A percentile compares a stretch with the other conserved stretches of the same genome.
phyloP scores from a whole-genome alignment of 2,113 vertebrate species.

The Chauna torquata region DNA sequence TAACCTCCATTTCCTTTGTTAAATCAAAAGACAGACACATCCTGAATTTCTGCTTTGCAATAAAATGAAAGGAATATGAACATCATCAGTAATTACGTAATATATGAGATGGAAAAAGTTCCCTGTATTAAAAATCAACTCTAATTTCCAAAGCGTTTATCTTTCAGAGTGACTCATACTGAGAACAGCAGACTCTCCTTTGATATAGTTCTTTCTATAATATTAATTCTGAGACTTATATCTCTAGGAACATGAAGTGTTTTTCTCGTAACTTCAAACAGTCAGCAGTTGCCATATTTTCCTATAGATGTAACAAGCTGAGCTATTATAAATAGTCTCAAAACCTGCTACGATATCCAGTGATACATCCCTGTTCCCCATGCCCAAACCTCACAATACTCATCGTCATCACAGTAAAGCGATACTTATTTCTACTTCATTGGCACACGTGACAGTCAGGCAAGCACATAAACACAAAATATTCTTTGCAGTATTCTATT shows the following conservation, averaged over 20 bases:
- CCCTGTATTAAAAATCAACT: neutral
- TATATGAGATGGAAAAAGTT: neutral
- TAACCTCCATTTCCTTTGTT: neutral
- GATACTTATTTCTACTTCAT: neutral
- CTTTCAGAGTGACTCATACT: neutral
- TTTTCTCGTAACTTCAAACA: neutral
- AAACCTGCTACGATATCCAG: neutral
- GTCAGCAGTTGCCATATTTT: neutral
- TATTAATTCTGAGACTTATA: neutral
- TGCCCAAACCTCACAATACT: fast-evolving
- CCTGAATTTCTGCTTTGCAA: neutral
- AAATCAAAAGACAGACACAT: neutral
- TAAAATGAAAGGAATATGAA: neutral
- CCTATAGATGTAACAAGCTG: neutral
- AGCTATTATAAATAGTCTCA: neutral
- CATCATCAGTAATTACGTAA: neutral
- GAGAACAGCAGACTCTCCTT: neutral
- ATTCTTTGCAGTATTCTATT: neutral
- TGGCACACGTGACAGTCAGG: fast-evolving
- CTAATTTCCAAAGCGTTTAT: neutral
- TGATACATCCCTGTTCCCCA: neutral
- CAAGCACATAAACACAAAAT: neutral
- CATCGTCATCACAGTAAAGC: too few species aligned
- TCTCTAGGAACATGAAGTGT: neutral
- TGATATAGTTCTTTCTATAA: neutral